Conservation (phyloP, 2,888 invertebrate species). For the Drosophila siamana region DNA sequence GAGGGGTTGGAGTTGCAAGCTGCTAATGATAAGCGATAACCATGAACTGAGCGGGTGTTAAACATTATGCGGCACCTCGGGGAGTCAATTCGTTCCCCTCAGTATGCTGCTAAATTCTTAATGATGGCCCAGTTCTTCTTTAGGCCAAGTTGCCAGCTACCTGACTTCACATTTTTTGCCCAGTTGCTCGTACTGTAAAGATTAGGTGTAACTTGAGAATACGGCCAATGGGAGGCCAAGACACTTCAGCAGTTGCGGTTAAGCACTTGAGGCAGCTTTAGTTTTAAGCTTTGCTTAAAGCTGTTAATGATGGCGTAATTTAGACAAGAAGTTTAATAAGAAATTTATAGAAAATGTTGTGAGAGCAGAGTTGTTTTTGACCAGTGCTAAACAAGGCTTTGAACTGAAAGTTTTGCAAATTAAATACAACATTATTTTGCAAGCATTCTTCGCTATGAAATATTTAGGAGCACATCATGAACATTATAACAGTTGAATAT, state of each 20-base stretch:
- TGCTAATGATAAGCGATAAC: conserved; percentile 66
- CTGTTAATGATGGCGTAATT: no score
- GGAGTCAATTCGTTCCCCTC: conserved; percentile 56
- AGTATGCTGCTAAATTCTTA: conserved; percentile 30
- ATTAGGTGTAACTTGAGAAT: conserved; percentile 13
- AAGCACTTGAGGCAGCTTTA: background rate
- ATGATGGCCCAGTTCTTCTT: conserved; percentile 20
- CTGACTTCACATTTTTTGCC: conserved; percentile 2
- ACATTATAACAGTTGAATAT: no score
- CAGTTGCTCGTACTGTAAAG: background rate
- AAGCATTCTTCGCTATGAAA: no score
- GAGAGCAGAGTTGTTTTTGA: no score
- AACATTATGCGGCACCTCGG: conserved; percentile 71
- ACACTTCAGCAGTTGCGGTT: background rate
- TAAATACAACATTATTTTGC: no score
- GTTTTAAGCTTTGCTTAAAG: no score
- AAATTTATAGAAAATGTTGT: no score
- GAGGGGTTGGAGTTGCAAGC: conserved; percentile 19
- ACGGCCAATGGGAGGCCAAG: background rate
- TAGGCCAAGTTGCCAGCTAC: conserved; percentile 1
- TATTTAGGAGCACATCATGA: no score
- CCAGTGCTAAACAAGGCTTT: no score
- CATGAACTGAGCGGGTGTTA: conserved; percentile 66
- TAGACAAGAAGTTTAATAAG: no score
- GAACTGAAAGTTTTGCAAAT: no score